These are phyloP conservation scores for Strix uralensis DNA, from an alignment of 2,113 vertebrate species.

Conservation along the genomic window DNA sequence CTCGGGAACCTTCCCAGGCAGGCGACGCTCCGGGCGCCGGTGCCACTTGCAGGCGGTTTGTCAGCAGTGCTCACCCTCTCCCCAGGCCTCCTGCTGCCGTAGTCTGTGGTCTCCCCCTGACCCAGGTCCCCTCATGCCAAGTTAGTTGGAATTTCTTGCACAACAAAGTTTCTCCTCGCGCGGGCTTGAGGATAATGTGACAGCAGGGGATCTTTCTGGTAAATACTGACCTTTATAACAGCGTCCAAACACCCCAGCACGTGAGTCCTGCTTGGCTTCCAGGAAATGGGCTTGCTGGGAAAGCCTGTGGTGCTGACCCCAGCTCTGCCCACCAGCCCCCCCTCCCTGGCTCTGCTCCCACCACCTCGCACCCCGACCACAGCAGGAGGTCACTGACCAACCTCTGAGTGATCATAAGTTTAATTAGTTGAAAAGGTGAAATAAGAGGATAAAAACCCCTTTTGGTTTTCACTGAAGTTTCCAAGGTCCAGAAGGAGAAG, in stretches of 20 bases:
- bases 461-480: neutral
- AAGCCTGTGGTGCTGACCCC: neutral
- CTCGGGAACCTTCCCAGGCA: no score
- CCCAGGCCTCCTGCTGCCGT: neutral
- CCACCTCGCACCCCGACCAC: no score
- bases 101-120: rapidly evolving
- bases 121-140: rapidly evolving
- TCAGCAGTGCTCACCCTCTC: neutral
- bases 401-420: rapidly evolving
- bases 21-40: neutral
- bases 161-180: rapidly evolving
- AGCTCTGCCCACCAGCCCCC: neutral
- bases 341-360: neutral
- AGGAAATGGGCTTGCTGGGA: neutral
- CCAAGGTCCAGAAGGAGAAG: neutral
- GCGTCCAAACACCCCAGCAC: rapidly evolving
- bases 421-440: neutral
- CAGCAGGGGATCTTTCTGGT: neutral
- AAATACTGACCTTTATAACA: neutral
- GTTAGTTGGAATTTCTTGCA: neutral
- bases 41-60: rapidly evolving
- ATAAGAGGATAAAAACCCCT: neutral
- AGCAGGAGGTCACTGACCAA: neutral
- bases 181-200: rapidly evolving
- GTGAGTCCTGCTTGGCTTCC: neutral